These are phyloP conservation scores for Auanema sp. DNA, from an alignment of 2,888 invertebrate species.

Conservation along the genomic window DNA sequence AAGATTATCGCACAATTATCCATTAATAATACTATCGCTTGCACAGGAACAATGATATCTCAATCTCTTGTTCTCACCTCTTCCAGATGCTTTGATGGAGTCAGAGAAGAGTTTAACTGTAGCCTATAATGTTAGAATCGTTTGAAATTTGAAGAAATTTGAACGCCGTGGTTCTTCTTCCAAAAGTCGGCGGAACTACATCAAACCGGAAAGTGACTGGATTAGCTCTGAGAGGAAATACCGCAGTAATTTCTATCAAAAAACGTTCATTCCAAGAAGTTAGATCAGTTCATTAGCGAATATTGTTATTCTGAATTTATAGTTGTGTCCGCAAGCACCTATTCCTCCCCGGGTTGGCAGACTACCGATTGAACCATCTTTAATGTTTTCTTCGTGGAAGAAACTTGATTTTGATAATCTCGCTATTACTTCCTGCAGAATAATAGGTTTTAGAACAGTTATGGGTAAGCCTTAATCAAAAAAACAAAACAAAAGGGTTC, in stretches of 20 bases:
- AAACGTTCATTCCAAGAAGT: too few relatives aligned
- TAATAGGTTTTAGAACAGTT: neutral
- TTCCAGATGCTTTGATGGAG: neutral
- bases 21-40: neutral
- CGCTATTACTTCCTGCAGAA: neutral
- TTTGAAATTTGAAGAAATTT: too few relatives aligned
- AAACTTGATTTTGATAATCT: neutral
- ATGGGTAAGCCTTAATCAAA: neutral
- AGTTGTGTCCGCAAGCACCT: neutral
- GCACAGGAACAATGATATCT: neutral
- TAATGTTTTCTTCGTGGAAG: neutral
- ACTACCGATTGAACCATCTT: neutral
- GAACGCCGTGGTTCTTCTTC: too few relatives aligned
- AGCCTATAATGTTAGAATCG: too few relatives aligned
- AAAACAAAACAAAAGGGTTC: slow-evolving; percentile 1
- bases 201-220: too few relatives aligned
- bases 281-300: too few relatives aligned
- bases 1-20: neutral
- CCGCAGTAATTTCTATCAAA: too few relatives aligned
- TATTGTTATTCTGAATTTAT: neutral
- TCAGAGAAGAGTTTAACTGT: neutral
- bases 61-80: neutral
- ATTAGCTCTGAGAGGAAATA: too few relatives aligned
- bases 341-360: neutral
- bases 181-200: too few relatives aligned